Base-by-base conservation (phyloP, 2,888 invertebrate species). In the Oligia strigilis region DNA sequence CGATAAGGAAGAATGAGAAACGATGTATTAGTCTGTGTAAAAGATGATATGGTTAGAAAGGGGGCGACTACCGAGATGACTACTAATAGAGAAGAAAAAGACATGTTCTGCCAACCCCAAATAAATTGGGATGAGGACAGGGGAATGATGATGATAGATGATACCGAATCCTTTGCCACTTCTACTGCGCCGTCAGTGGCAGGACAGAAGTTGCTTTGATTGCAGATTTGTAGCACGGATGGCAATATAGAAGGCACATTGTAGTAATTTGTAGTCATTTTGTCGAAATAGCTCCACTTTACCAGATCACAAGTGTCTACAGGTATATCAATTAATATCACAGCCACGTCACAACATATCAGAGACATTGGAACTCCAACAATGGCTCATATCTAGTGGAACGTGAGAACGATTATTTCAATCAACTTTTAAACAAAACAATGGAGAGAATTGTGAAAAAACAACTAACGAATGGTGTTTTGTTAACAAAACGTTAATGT, bases 321-420 rank as follows among this genome's bases (percentile, higher is more conserved):
- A 76, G 43, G n/a, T 62, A 55, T 29, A 62, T 11, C n/a, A 72
- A 76, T 72, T 74, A 76, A 76, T 78, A 82, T 46, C 69, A 80
- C 62, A 78, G 64, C 46, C 49, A 70, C 76, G 75, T 72, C 78
- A 82, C 43, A 78, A 73, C 62, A 83, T 78, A 83, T 78, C 65
- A 78, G 75, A 82, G 79, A 88, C 82, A 86, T 82, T 86, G 84
- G 74, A 73, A 74, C 86, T 52, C 60, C 49, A 81, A 91, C 85
- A 87, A 91, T 91, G 81, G 85, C 69, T 85, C 69, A 77, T 87
- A 88, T 91, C 81, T 87, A 93, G 87, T 95, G 89, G 96, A 92
- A 94, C 96, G 96, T 96, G 96, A 86, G 96, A 96, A 92, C 88
- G 88, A 91, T 92, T 90, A 90, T 92, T 92, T 92, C 92, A 93